Conservation (phyloP, 2,797 vertebrate genomes). For the Nasua narica region DNA sequence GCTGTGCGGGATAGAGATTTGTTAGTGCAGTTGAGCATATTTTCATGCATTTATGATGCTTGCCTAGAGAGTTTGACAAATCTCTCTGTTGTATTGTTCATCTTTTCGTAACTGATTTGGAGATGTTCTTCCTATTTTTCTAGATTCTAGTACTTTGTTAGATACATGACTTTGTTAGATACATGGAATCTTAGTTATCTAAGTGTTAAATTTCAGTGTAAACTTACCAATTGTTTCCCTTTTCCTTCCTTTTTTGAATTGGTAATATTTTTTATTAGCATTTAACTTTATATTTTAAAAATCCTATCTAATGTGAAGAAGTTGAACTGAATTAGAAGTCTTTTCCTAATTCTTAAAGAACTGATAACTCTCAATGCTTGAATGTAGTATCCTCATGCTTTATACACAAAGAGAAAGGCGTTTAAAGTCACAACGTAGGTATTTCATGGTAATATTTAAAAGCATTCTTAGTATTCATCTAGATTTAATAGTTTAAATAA, state of each 20-base stretch:
- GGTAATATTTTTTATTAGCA: slow-evolving; percentile 13
- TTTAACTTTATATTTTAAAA: slow-evolving; percentile 43
- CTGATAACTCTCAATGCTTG: slow-evolving; percentile 26
- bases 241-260: neutral
- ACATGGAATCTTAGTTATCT: neutral
- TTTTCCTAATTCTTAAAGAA: slow-evolving; percentile 31
- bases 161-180: slow-evolving; percentile 7
- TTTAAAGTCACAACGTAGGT: slow-evolving; percentile 37
- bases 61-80: neutral
- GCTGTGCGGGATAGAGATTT: neutral
- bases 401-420: slow-evolving; percentile 35
- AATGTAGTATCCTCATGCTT: neutral
- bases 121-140: slow-evolving; percentile 38
- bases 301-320: slow-evolving; percentile 41
- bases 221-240: slow-evolving; percentile 1
- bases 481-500: neutral
- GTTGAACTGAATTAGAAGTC: slow-evolving; percentile 40
- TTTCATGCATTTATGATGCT: slow-evolving; percentile 13
- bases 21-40: neutral
- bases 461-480: neutral
- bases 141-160: slow-evolving; percentile 48
- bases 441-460: neutral
- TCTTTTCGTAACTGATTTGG: neutral
- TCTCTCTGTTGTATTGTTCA: neutral
- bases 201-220: slow-evolving; percentile 7